Evolutionary conservation across 1,140 invertebrate genomes (phyloP).

Genomic region (Medauroidea extradentata): DNA sequence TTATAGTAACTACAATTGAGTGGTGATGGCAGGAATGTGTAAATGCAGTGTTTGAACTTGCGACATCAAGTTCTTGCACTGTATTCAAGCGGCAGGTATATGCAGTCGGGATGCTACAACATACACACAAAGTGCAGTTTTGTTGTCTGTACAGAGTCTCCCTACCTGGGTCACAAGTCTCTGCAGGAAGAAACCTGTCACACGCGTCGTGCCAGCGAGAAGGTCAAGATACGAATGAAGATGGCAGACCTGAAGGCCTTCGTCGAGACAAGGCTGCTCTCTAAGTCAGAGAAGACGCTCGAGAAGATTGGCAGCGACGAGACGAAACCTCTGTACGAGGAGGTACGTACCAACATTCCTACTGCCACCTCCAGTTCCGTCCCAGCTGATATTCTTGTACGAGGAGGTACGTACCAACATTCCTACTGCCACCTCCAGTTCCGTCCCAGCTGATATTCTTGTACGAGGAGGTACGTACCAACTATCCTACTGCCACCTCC

Average conservation of each 20-base stretch:
- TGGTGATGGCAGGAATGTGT: too few relatives aligned
- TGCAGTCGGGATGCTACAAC: too few relatives aligned
- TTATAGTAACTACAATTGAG: too few relatives aligned
- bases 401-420: constrained; percentile 52
- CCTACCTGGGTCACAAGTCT: constrained; percentile 40
- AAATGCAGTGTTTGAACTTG: too few relatives aligned
- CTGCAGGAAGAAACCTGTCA: constrained; percentile 55
- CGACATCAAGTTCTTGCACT: too few relatives aligned
- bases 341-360: too few relatives aligned
- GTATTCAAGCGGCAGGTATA: too few relatives aligned
- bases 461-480: constrained; percentile 50
- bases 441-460: constrained; percentile 50
- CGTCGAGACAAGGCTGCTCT: constrained; percentile 85
- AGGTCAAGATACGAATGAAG: constrained; percentile 78
- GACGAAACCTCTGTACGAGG: constrained; percentile 49
- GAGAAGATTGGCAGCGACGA: constrained; percentile 80
- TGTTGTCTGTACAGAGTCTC: too few relatives aligned
- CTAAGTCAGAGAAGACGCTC: constrained; percentile 84
- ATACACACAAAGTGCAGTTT: too few relatives aligned
- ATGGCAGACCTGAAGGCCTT: constrained; percentile 85
- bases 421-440: too few relatives aligned
- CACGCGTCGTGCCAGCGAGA: constrained; percentile 68
- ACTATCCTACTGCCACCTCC: too few relatives aligned
- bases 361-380: too few relatives aligned
- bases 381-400: constrained; percentile 48